Conservation (phyloP, 2,888 invertebrate genomes). For the Phragmatobia fuliginosa region DNA sequence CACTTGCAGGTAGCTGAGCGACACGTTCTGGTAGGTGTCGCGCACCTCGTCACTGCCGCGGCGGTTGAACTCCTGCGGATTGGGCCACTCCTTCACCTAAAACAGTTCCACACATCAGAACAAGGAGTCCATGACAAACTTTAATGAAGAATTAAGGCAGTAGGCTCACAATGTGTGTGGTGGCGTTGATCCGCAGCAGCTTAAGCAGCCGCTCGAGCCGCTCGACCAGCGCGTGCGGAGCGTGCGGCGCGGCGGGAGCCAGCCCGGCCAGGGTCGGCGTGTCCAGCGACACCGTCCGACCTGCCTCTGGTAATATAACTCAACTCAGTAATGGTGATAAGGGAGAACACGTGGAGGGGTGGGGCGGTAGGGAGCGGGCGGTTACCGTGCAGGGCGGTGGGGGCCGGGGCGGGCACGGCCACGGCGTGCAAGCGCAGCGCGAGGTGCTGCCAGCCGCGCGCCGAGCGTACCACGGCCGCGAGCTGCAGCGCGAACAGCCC, state of each 20-base stretch:
- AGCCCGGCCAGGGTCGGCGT: slow-evolving; percentile 66
- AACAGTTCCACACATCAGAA: neutral
- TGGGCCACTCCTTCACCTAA: slow-evolving; percentile 88
- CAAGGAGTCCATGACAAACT: neutral
- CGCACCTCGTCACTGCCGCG: slow-evolving; percentile 41
- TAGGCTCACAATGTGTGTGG: slow-evolving; percentile 88
- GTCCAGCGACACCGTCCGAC: slow-evolving; percentile 57
- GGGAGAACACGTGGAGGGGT: too few relatives aligned
- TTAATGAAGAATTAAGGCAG: neutral
- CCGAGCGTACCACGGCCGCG: slow-evolving; percentile 97
- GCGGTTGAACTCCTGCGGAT: slow-evolving; percentile 79
- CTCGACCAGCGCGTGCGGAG: slow-evolving; percentile 74
- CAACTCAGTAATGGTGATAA: neutral
- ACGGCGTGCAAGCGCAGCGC: slow-evolving; percentile 95
- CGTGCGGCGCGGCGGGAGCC: slow-evolving; percentile 83
- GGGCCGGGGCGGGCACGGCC: slow-evolving; percentile 61
- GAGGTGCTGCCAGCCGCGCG: slow-evolving; percentile 94
- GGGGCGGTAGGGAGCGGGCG: neutral
- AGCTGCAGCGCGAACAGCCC: slow-evolving; percentile 98
- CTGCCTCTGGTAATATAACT: slow-evolving; percentile 58
- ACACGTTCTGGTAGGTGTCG: slow-evolving; percentile 66
- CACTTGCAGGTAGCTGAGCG: slow-evolving; percentile 72
- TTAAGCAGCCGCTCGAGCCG: slow-evolving; percentile 91
- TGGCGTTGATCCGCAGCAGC: slow-evolving; percentile 94
- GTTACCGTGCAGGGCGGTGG: slow-evolving; percentile 57